Conservation (phyloP, 2,113 vertebrate genomes). For the Rhineura floridana region DNA sequence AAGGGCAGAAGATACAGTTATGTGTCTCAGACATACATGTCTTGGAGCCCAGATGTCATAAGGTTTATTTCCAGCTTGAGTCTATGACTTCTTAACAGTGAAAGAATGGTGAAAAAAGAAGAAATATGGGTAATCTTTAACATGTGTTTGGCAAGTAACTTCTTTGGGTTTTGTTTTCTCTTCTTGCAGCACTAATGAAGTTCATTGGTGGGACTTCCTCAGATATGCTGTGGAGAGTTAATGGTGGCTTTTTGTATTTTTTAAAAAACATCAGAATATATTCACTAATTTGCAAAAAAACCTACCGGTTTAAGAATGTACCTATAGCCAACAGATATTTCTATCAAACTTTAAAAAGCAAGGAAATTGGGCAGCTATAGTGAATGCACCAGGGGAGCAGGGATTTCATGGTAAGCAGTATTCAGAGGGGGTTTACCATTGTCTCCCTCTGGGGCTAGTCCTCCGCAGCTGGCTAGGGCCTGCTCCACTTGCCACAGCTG, state of each 20-base stretch:
- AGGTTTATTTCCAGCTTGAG: slow-evolving; percentile 48
- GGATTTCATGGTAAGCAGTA: too few relatives aligned
- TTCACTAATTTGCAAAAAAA: too few relatives aligned
- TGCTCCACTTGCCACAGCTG: too few relatives aligned
- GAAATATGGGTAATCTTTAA: slow-evolving; percentile 54
- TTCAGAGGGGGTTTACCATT: too few relatives aligned
- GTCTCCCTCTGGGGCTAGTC: too few relatives aligned
- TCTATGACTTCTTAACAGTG: slow-evolving; percentile 43
- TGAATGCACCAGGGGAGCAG: too few relatives aligned
- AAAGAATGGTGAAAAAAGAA: slow-evolving; percentile 51
- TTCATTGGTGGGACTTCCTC: background rate
- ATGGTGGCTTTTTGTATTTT: background rate
- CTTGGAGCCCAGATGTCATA: slow-evolving; percentile 26
- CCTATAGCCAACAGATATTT: too few relatives aligned
- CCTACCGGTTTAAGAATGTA: too few relatives aligned
- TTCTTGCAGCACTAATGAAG: slow-evolving; percentile 27
- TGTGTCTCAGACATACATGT: slow-evolving; percentile 24
- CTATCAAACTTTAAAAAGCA: too few relatives aligned
- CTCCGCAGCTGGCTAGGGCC: too few relatives aligned
- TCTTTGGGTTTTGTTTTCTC: background rate
- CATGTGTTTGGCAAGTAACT: slow-evolving; percentile 61
- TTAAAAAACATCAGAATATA: slow-evolving; percentile 1
- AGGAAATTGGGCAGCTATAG: too few relatives aligned
- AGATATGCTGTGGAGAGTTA: slow-evolving; percentile 30
- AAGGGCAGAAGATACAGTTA: slow-evolving; percentile 43